These are phyloP conservation scores for Pimpla rufipes DNA, from an alignment of 2,888 invertebrate genomes.

Conservation along the genomic window DNA sequence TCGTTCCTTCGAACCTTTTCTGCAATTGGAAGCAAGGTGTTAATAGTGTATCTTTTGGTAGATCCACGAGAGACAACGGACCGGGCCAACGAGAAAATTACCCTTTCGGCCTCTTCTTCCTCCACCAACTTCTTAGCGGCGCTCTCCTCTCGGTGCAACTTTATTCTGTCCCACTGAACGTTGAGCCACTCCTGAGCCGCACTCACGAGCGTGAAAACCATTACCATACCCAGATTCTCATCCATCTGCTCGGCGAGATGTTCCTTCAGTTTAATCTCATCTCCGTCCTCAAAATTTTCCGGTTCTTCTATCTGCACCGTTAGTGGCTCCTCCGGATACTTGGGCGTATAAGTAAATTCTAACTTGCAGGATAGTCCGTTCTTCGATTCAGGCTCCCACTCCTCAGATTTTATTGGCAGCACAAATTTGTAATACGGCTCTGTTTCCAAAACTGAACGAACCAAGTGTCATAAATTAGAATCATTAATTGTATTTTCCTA, in stretches of 20 bases:
- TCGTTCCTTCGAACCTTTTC: slow-evolving; percentile 98
- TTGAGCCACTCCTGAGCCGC: slow-evolving; percentile 97
- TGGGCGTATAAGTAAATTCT: slow-evolving; percentile 93
- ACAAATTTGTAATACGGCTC: slow-evolving; percentile 92
- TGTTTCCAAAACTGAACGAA: slow-evolving; percentile 88
- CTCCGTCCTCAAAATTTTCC: slow-evolving; percentile 91
- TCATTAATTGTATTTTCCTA: background rate
- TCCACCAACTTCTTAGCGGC: slow-evolving; percentile 89
- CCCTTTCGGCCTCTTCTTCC: slow-evolving; percentile 95
- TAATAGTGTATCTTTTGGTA: background rate
- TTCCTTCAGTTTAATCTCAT: slow-evolving; percentile 88
- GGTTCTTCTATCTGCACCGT: slow-evolving; percentile 92
- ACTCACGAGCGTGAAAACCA: slow-evolving; percentile 98
- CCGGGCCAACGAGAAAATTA: slow-evolving; percentile 80
- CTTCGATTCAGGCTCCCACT: slow-evolving; percentile 89
- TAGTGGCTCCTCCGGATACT: slow-evolving; percentile 96
- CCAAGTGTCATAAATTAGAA: slow-evolving; percentile 53
- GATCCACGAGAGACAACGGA: background rate
- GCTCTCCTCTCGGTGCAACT: slow-evolving; percentile 90
- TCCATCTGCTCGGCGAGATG: slow-evolving; percentile 91
- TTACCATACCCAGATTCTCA: slow-evolving; percentile 98
- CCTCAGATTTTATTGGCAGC: slow-evolving; percentile 94
- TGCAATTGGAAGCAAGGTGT: slow-evolving; percentile 83
- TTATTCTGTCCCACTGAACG: slow-evolving; percentile 92
- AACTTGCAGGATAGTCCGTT: slow-evolving; percentile 91